Percentiles rank a stretch among this genome's conserved stretches.
Evolutionary conservation across 2,797 vertebrate species (phyloP).

Genomic region (Brotula barbata): DNA sequence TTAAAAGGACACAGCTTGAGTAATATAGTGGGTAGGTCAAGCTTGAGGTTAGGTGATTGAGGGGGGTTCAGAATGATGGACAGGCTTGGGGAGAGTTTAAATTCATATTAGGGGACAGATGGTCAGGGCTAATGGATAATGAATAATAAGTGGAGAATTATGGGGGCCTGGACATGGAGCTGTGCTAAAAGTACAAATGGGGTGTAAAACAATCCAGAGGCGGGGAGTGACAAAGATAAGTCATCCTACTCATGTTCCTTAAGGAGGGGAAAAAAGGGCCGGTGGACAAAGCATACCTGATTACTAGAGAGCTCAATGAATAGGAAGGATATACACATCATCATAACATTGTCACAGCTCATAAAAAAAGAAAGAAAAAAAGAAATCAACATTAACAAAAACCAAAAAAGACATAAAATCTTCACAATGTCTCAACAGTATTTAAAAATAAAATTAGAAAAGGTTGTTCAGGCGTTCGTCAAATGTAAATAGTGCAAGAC

Average conservation of each 20-base stretch:
- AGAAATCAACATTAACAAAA: slow-evolving; percentile 73
- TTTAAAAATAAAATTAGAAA: slow-evolving; percentile 91
- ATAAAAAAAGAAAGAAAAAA: slow-evolving; percentile 78
- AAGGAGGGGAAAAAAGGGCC: slow-evolving; percentile 14
- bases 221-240: slow-evolving; percentile 42
- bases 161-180: slow-evolving; percentile 29
- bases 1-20: slow-evolving; percentile 61
- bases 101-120: slow-evolving; percentile 13
- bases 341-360: slow-evolving; percentile 78
- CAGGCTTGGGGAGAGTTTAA: slow-evolving; percentile 39
- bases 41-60: slow-evolving; percentile 36
- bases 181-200: slow-evolving; percentile 53
- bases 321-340: slow-evolving; percentile 70
- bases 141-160: background rate
- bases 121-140: slow-evolving; percentile 17
- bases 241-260: slow-evolving; percentile 47
- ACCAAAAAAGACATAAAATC: slow-evolving; percentile 84
- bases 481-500: slow-evolving; percentile 92
- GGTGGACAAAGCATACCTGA: slow-evolving; percentile 70
- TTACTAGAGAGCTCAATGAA: slow-evolving; percentile 74
- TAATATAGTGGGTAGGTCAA: slow-evolving; percentile 37
- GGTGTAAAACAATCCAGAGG: slow-evolving; percentile 42
- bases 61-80: slow-evolving; percentile 23
- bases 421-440: slow-evolving; percentile 89
- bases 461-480: slow-evolving; percentile 90